These are phyloP conservation scores for Micoletzkya japonica DNA, from an alignment of 2,888 invertebrate species.

Conservation along the genomic window DNA sequence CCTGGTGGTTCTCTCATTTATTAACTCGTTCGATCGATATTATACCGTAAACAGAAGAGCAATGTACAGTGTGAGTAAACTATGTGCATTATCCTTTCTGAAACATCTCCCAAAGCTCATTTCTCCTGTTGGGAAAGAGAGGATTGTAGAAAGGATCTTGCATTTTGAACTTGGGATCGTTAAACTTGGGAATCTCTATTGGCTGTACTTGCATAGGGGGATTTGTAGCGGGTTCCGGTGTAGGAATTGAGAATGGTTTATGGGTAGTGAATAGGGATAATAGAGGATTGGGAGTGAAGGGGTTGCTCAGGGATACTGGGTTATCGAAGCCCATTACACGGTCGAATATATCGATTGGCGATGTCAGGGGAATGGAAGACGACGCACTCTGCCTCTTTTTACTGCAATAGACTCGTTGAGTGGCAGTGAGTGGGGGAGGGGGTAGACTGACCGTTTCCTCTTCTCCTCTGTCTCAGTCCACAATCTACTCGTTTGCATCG, in stretches of 20 bases:
- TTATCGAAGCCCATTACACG: conserved; percentile 17
- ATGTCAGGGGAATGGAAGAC: no score
- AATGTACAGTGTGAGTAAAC: no score
- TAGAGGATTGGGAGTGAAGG: conserved; percentile 53
- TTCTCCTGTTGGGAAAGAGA: conserved; percentile 48
- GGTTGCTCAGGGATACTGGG: conserved; percentile 35
- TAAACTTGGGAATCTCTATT: conserved; percentile 11
- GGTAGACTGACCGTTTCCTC: not conserved
- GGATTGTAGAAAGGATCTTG: conserved; percentile 58
- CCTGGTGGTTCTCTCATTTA: no score
- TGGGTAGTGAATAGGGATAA: conserved; percentile 47
- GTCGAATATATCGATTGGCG: conserved; percentile 29
- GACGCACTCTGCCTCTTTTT: no score
- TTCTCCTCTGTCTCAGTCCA: no score
- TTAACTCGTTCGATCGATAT: no score
- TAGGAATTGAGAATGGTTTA: conserved; percentile 21
- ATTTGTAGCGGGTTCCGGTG: not conserved
- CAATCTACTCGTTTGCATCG: no score
- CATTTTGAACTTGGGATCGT: conserved; percentile 37
- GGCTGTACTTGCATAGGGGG: not conserved
- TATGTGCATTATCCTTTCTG: no score
- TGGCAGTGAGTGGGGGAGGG: not conserved
- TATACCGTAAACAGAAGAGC: no score
- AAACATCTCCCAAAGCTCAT: conserved; percentile 39
- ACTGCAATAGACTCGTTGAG: not conserved